A percentile compares a stretch with the other conserved stretches of the same genome.
Evolutionary conservation across 2,797 vertebrate genomes (phyloP).

Genomic region (Masticophis lateralis): DNA sequence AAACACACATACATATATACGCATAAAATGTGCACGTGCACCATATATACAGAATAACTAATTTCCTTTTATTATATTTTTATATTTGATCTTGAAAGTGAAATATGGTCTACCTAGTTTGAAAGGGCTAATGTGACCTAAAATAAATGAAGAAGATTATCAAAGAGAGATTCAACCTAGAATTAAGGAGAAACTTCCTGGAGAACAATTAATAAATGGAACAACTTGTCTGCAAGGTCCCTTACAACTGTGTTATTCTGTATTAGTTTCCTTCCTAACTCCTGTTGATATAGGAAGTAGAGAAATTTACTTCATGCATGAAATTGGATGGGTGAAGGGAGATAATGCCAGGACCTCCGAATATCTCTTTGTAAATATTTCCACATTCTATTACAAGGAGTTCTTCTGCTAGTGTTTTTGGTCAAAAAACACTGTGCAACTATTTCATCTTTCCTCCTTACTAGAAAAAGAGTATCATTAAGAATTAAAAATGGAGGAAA

Average conservation of each 20-base stretch:
- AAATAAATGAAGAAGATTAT: too few relatives aligned
- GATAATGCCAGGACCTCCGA: neutral
- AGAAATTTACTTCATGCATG: neutral
- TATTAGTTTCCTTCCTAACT: neutral
- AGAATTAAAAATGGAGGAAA: neutral
- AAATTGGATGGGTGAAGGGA: neutral
- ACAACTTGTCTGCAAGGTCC: neutral
- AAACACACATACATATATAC: neutral
- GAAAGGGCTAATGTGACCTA: neutral
- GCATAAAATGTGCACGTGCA: neutral
- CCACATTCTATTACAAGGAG: neutral
- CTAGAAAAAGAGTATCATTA: neutral
- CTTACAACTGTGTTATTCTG: neutral
- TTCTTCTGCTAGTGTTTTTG: neutral
- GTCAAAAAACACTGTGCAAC: neutral
- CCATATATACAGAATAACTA: neutral
- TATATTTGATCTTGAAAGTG: neutral
- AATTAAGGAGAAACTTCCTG: neutral
- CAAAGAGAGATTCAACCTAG: too few relatives aligned
- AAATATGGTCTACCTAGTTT: neutral
- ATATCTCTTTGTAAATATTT: neutral
- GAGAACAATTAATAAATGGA: neutral
- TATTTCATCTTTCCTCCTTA: neutral
- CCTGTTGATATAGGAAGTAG: neutral
- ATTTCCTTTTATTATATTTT: neutral